phyloP scores from a whole-genome alignment of 1,140 invertebrate species.

The Lineus longissimus region DNA sequence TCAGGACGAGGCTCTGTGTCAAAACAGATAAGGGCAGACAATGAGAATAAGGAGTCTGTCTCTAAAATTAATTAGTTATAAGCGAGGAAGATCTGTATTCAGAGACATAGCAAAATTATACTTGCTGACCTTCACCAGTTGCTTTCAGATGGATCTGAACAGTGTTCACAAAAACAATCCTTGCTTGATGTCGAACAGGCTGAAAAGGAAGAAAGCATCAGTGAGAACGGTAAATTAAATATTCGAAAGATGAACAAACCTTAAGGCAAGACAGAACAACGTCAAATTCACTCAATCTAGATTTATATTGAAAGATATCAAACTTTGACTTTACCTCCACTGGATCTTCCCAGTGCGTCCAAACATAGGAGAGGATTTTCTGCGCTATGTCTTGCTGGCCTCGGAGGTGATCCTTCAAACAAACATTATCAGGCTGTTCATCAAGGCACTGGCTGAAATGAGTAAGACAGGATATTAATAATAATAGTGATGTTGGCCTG shows the following conservation, averaged over 20 bases:
- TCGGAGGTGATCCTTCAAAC: neutral
- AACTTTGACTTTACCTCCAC: slow-evolving; percentile 32
- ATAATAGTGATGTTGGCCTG: too few species aligned
- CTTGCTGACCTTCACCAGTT: neutral
- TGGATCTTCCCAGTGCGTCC: slow-evolving; percentile 43
- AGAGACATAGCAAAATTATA: too few species aligned
- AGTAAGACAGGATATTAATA: too few species aligned
- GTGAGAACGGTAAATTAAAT: neutral
- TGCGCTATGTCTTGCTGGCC: neutral
- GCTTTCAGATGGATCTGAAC: slow-evolving; percentile 28
- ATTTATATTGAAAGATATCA: too few species aligned
- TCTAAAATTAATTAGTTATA: too few species aligned
- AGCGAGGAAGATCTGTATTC: too few species aligned
- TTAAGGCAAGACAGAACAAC: too few species aligned
- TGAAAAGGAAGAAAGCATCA: slow-evolving; percentile 18
- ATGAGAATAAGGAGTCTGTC: too few species aligned
- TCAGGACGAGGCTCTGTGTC: too few species aligned
- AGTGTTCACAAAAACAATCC: slow-evolving; percentile 38
- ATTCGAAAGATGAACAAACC: slow-evolving; percentile 9
- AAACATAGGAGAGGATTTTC: slow-evolving; percentile 36
- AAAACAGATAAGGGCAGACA: too few species aligned
- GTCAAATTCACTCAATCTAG: too few species aligned
- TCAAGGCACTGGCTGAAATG: neutral
- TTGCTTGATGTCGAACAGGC: slow-evolving; percentile 39
- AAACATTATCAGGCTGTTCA: neutral